Percentiles rank a stretch among this genome's conserved stretches.
Evolutionary conservation across 2,888 invertebrate genomes (phyloP).

Genomic region (Schizotus pectinicornis): DNA sequence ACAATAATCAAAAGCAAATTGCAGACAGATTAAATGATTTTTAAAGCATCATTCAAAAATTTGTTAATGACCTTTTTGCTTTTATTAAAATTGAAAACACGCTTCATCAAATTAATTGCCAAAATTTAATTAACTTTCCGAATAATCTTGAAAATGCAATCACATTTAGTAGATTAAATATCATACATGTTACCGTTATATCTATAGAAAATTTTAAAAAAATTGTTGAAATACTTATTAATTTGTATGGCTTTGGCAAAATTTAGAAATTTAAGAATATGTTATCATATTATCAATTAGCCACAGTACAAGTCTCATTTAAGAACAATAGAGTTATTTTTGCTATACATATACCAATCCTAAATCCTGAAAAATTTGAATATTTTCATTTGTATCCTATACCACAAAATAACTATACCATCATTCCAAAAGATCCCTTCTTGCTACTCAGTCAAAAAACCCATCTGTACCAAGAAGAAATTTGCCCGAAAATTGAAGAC

Average conservation of each 20-base stretch:
- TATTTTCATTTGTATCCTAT: constrained; percentile 11
- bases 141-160: constrained; percentile 35
- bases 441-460: constrained; percentile 1
- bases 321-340: constrained; percentile 17
- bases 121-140: constrained; percentile 32
- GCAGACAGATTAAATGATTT: too few species aligned
- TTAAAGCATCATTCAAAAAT: too few species aligned
- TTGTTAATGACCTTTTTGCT: too few species aligned
- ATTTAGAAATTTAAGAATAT: background rate
- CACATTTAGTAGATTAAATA: constrained; percentile 33
- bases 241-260: background rate
- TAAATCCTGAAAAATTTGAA: constrained; percentile 2
- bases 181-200: constrained; percentile 30
- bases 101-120: constrained; percentile 26
- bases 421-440: constrained; percentile 2
- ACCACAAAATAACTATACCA: constrained; percentile 2
- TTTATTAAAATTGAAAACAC: constrained; percentile 8
- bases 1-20: too few species aligned
- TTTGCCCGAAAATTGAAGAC: constrained; percentile 6
- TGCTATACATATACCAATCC: constrained; percentile 19
- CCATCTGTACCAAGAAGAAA: constrained; percentile 4
- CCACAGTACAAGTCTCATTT: background rate
- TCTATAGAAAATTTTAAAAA: constrained; percentile 22
- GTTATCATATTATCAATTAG: constrained; percentile 1
- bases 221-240: constrained; percentile 2